A percentile compares a stretch with the other conserved stretches of the same genome.
Evolutionary conservation across 2,888 invertebrate species (phyloP).

Genomic region (Drosophila flavopinicola): DNA sequence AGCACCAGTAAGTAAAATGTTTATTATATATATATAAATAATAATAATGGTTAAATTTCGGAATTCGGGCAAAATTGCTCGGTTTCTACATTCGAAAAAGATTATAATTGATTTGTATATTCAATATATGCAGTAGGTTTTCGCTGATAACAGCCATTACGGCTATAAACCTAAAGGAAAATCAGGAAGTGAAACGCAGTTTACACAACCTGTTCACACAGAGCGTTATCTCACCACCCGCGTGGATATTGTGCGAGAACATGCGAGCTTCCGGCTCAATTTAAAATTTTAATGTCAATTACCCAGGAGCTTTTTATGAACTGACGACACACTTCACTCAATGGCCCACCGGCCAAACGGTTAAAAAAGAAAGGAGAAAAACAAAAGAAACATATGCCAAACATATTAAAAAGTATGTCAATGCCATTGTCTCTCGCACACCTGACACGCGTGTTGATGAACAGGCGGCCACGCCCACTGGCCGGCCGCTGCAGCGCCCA

Average conservation of each 20-base stretch:
- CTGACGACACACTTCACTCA: constrained; percentile 40
- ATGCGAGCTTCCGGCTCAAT: constrained; percentile 25
- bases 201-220: no score
- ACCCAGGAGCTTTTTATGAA: constrained; percentile 45
- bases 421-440: constrained; percentile 41
- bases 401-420: constrained; percentile 66
- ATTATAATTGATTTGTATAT: no score
- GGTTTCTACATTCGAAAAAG: no score
- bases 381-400: constrained; percentile 62
- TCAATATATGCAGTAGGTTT: no score
- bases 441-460: constrained; percentile 7
- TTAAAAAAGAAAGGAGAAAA: constrained; percentile 4
- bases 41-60: no score
- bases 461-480: constrained; percentile 5
- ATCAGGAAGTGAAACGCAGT: not conserved
- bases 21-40: no score
- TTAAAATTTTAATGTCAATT: constrained; percentile 61
- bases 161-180: not conserved
- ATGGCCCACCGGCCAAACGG: not conserved
- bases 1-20: no score
- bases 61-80: no score
- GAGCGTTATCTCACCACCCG: not conserved
- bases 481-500: constrained; percentile 11
- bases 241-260: constrained; percentile 6
- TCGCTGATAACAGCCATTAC: no score